phyloP scores from a whole-genome alignment of 2,113 vertebrate species.

The Oncorhynchus clarkii region DNA sequence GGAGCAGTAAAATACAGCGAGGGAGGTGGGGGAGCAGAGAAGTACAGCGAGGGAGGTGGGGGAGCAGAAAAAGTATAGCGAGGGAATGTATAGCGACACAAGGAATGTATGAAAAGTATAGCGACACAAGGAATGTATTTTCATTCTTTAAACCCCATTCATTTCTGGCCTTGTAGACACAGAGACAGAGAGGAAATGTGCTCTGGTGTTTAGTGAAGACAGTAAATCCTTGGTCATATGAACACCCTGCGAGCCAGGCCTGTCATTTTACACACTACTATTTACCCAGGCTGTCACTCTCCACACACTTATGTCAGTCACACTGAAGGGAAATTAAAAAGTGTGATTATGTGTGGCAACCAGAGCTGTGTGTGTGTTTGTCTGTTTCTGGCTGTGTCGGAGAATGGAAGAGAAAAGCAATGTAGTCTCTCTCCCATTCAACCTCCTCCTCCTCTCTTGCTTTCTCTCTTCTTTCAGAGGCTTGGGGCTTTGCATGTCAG shows the following conservation, averaged over 20 bases:
- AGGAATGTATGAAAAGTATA: conserved; percentile 41
- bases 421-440: background rate
- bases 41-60: too few relatives aligned
- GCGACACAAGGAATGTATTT: conserved; percentile 46
- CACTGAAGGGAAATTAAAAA: background rate
- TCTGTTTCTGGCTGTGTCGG: background rate
- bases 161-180: conserved; percentile 23
- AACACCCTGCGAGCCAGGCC: background rate
- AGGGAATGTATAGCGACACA: too few relatives aligned
- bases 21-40: too few relatives aligned
- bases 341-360: background rate
- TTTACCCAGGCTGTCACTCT: conserved; percentile 14
- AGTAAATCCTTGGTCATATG: conserved; percentile 36
- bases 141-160: conserved; percentile 33
- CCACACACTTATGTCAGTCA: background rate
- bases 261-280: conserved; percentile 22
- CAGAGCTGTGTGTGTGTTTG: background rate
- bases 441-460: background rate
- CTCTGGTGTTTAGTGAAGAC: conserved; percentile 27
- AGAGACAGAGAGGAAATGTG: conserved; percentile 17
- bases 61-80: too few relatives aligned
- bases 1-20: too few relatives aligned
- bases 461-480: background rate
- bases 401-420: background rate
- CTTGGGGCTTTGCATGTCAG: background rate